These are phyloP conservation scores for Drosophila sordidula DNA, from an alignment of 2,888 invertebrate genomes.

Conservation along the genomic window DNA sequence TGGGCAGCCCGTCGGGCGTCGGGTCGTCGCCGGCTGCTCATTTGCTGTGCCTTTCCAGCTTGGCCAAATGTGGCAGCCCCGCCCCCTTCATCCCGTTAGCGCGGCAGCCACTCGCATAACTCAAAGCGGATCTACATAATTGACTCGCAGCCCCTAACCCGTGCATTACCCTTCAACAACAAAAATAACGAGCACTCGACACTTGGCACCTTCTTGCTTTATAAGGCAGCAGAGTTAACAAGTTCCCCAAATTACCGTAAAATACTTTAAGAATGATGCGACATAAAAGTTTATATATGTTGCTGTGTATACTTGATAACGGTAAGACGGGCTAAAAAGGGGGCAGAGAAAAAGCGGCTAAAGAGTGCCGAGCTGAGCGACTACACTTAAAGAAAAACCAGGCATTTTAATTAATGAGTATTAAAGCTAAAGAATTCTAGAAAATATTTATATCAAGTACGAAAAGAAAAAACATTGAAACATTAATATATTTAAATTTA, in stretches of 20 bases:
- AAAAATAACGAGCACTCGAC: constrained; percentile 46
- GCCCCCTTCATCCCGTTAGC: no score
- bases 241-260: constrained; percentile 55
- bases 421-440: no score
- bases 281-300: constrained; percentile 52
- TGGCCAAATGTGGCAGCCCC: constrained; percentile 2
- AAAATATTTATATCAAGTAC: no score
- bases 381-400: neutral
- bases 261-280: constrained; percentile 46
- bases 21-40: constrained; percentile 15
- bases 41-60: constrained; percentile 11
- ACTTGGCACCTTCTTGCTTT: constrained; percentile 49
- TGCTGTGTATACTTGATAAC: constrained; percentile 24
- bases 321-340: constrained; percentile 10
- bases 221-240: constrained; percentile 53
- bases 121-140: constrained; percentile 78
- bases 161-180: constrained; percentile 52
- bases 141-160: constrained; percentile 68
- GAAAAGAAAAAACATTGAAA: no score
- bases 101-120: constrained; percentile 62
- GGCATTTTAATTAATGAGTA: no score
- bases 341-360: no score
- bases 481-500: no score
- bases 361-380: neutral
- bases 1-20: constrained; percentile 1